phyloP scores from a whole-genome alignment of 1,140 invertebrate genomes.

The Leptoteleia sp. region DNA sequence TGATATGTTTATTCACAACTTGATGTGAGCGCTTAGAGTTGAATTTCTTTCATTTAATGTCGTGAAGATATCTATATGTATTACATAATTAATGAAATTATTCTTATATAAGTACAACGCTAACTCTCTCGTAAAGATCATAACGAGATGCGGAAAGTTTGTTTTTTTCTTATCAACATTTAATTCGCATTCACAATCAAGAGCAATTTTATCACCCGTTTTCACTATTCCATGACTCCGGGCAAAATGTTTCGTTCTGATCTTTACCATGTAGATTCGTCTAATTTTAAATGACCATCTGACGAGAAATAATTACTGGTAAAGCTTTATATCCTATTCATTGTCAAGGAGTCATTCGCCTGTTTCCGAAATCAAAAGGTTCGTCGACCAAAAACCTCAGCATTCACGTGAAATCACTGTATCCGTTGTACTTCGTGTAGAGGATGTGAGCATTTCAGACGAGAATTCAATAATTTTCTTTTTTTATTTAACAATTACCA shows the following conservation, averaged over 20 bases:
- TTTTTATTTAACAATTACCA: conserved; percentile 11
- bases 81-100: conserved; percentile 67
- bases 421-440: conserved; percentile 41
- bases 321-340: conserved; percentile 74
- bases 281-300: conserved; percentile 57
- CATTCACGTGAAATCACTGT: conserved; percentile 61
- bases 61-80: conserved; percentile 68
- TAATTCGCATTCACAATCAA: neutral
- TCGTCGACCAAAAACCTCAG: conserved; percentile 63
- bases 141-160: conserved; percentile 34
- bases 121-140: conserved; percentile 64
- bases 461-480: conserved; percentile 23
- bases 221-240: conserved; percentile 1
- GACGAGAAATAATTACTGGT: conserved; percentile 61
- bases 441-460: conserved; percentile 48
- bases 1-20: conserved; percentile 82
- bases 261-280: conserved; percentile 47
- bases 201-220: conserved; percentile 14
- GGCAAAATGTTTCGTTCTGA: conserved; percentile 29
- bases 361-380: conserved; percentile 65
- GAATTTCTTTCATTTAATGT: conserved; percentile 70
- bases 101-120: conserved; percentile 71
- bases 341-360: conserved; percentile 75
- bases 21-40: conserved; percentile 81
- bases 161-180: conserved; percentile 21